These are phyloP conservation scores for Pteronotus mesoamericanus DNA, from an alignment of 2,797 vertebrate genomes.

Conservation along the genomic window DNA sequence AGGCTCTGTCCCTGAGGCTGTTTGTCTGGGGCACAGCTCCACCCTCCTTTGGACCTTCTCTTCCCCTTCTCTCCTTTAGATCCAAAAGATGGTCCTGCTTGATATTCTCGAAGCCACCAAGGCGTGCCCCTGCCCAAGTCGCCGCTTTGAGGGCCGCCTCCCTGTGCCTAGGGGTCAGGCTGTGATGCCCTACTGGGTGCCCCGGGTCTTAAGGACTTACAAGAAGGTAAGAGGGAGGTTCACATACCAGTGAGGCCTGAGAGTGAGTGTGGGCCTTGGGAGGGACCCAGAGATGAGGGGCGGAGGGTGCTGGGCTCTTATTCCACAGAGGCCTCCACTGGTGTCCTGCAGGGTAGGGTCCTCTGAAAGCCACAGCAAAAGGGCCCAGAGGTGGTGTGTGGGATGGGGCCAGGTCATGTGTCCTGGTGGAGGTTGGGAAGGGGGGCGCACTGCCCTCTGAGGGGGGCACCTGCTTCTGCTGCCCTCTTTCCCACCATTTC, in stretches of 20 bases:
- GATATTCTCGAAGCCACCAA: neutral
- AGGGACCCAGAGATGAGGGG: neutral
- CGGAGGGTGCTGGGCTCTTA: neutral
- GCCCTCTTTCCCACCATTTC: neutral
- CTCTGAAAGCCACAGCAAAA: neutral
- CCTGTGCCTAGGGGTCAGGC: conserved; percentile 27
- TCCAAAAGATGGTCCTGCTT: neutral
- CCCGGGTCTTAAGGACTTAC: conserved; percentile 14
- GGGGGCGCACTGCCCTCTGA: neutral
- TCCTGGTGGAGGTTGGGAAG: neutral
- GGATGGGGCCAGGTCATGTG: fast-evolving
- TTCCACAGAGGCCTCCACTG: neutral
- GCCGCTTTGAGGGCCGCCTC: conserved; percentile 41
- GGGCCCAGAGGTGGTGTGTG: neutral
- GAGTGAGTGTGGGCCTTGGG: neutral
- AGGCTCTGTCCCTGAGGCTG: neutral
- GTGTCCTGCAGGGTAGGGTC: neutral
- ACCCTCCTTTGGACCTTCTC: neutral
- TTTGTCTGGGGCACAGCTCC: neutral
- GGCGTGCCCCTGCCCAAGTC: conserved; percentile 2
- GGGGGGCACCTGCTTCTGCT: neutral
- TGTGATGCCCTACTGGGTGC: conserved; percentile 66
- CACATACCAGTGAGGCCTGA: neutral
- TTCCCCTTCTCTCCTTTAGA: conserved; percentile 13
- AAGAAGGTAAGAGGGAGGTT: conserved; percentile 49